A percentile compares a stretch with the other conserved stretches of the same genome.
Evolutionary conservation across 2,113 vertebrate genomes (phyloP).

Genomic region (Rousettus leschenaultii): DNA sequence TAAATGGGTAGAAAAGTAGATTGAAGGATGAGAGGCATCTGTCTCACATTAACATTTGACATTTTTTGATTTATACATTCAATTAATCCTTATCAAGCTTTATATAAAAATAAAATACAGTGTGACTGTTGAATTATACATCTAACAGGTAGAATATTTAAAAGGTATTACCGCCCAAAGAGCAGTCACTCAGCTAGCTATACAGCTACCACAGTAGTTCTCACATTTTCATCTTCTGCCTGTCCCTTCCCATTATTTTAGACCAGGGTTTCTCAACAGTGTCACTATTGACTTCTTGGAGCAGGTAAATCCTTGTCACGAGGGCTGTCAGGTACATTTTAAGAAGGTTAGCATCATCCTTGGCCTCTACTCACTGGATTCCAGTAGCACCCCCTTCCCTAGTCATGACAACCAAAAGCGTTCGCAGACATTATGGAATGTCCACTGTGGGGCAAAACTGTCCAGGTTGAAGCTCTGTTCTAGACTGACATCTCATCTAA

Average conservation of each 20-base stretch:
- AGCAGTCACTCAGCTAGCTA: background rate
- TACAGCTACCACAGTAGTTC: background rate
- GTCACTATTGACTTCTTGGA: background rate
- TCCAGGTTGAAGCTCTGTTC: background rate
- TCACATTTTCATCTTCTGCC: background rate
- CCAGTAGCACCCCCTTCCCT: background rate
- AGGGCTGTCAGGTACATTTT: background rate
- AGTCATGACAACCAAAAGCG: background rate
- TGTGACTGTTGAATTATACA: background rate
- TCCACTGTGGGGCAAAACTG: background rate
- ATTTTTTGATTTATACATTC: conserved; percentile 49
- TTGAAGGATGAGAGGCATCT: background rate
- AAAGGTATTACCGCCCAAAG: background rate
- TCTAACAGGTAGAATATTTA: background rate
- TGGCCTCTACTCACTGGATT: background rate
- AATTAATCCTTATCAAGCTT: background rate
- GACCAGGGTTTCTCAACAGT: background rate
- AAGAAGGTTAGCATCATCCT: background rate
- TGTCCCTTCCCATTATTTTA: background rate
- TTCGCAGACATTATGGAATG: background rate
- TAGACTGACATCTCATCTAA: background rate
- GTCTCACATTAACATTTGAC: conserved; percentile 13
- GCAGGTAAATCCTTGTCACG: background rate
- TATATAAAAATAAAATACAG: background rate
- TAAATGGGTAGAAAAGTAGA: background rate